phyloP scores from a whole-genome alignment of 2,113 vertebrate species.

The Danio rerio region DNA sequence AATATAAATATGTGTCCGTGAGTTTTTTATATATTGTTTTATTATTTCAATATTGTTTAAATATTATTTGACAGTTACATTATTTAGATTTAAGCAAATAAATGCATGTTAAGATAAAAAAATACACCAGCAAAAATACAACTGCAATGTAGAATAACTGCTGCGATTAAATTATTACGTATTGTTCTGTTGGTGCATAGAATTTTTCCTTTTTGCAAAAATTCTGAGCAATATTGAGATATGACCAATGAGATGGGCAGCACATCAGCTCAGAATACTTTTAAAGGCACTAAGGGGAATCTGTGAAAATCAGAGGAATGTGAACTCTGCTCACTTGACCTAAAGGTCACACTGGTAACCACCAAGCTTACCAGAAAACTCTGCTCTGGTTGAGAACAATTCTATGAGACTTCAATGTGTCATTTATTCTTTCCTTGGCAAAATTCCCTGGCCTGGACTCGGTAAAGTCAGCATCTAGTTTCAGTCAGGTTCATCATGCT shows the following conservation, averaged over 20 bases:
- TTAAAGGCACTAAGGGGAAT: slow-evolving; percentile 17
- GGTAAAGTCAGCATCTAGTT: slow-evolving; percentile 19
- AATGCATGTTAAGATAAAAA: neutral
- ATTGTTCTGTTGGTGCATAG: neutral
- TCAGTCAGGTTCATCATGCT: neutral
- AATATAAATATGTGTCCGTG: too few relatives aligned
- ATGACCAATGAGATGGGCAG: neutral
- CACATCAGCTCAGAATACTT: slow-evolving; percentile 6
- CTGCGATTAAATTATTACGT: neutral
- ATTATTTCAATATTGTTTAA: too few relatives aligned
- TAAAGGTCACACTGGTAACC: slow-evolving; percentile 17
- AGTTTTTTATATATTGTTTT: too few relatives aligned
- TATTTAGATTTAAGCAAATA: neutral
- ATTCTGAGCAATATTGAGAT: neutral
- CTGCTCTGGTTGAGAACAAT: neutral
- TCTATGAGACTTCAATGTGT: slow-evolving; percentile 23
- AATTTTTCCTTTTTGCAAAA: neutral
- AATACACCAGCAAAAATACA: too few relatives aligned
- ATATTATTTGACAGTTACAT: too few relatives aligned
- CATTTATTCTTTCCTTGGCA: slow-evolving; percentile 23
- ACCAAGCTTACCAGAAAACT: slow-evolving; percentile 23
- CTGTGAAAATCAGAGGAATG: slow-evolving; percentile 34
- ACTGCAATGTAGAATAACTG: neutral
- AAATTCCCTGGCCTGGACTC: neutral
- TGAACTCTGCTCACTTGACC: slow-evolving; percentile 35